Evolutionary conservation across 2,888 invertebrate genomes (phyloP).

Genomic region (Drosophila acutilabella): DNA sequence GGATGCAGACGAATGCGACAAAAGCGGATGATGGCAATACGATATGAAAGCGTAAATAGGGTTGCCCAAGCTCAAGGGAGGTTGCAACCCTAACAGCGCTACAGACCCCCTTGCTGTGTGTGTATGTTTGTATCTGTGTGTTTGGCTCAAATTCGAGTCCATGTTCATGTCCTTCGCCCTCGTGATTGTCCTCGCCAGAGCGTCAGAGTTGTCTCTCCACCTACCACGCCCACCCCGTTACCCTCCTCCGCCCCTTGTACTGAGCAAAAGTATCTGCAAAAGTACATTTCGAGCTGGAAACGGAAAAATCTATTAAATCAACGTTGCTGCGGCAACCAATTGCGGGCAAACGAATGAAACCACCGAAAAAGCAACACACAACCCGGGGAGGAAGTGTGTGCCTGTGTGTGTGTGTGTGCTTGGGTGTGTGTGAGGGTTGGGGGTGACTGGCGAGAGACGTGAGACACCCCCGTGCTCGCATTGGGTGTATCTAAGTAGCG

Average conservation of each 20-base stretch:
- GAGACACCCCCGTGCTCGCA: constrained; percentile 72
- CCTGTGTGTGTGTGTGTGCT: background rate
- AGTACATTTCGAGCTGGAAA: constrained; percentile 74
- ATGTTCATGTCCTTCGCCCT: constrained; percentile 15
- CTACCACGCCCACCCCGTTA: background rate
- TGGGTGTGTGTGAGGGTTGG: constrained; percentile 3
- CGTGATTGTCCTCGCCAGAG: constrained; percentile 25
- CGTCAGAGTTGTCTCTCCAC: constrained; percentile 28
- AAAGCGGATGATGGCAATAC: constrained; percentile 30
- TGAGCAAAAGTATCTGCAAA: constrained; percentile 73
- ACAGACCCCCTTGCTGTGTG: background rate
- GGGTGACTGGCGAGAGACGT: constrained; percentile 47
- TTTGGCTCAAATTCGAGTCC: background rate
- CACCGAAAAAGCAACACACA: constrained; percentile 68
- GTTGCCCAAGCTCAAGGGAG: background rate
- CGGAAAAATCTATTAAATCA: constrained; percentile 85
- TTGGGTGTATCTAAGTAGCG: constrained; percentile 78
- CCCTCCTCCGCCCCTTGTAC: constrained; percentile 4
- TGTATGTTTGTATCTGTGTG: background rate
- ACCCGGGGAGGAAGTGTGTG: background rate
- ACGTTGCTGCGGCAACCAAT: constrained; percentile 85
- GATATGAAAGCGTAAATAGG: constrained; percentile 12
- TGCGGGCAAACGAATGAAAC: constrained; percentile 84
- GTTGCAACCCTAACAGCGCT: constrained; percentile 15
- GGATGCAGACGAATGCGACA: constrained; percentile 41